phyloP scores from a whole-genome alignment of 2,113 vertebrate genomes.

The Corythornis madagascariensis region DNA sequence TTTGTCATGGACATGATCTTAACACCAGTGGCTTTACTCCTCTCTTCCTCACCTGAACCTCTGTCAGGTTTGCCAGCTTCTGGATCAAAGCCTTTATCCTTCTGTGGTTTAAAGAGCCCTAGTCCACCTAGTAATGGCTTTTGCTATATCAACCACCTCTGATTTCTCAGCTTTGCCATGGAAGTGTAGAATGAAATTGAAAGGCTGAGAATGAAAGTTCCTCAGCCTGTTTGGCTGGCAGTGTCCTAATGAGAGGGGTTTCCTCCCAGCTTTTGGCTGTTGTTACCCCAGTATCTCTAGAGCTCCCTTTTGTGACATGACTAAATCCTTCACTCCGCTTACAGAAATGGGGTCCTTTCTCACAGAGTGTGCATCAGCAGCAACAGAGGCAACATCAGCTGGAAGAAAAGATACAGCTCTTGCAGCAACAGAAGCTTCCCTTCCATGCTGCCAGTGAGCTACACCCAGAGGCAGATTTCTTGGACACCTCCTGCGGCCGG shows the following conservation, averaged over 20 bases:
- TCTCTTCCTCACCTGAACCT: not conserved
- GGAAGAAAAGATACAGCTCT: constrained; percentile 90
- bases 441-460: constrained; percentile 78
- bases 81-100: not conserved
- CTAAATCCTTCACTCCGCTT: not conserved
- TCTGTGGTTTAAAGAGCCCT: not conserved
- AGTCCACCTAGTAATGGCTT: not conserved
- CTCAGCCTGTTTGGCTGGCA: not conserved
- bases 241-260: not conserved
- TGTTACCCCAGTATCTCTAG: not conserved
- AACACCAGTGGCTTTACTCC: not conserved
- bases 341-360: not conserved
- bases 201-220: not conserved
- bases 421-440: constrained; percentile 88
- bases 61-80: not conserved
- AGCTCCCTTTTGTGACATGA: not conserved
- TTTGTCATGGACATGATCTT: not conserved
- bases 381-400: constrained; percentile 94
- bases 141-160: not conserved
- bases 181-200: not conserved
- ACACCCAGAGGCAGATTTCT: constrained; percentile 78
- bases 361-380: constrained; percentile 88
- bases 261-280: not conserved
- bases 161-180: not conserved
- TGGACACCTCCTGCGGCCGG: constrained; percentile 76